Percentiles rank a stretch among this genome's conserved stretches.
These are phyloP conservation scores for Heteromyza rotundicornis DNA, from an alignment of 2,888 invertebrate genomes.

Conservation along the genomic window DNA sequence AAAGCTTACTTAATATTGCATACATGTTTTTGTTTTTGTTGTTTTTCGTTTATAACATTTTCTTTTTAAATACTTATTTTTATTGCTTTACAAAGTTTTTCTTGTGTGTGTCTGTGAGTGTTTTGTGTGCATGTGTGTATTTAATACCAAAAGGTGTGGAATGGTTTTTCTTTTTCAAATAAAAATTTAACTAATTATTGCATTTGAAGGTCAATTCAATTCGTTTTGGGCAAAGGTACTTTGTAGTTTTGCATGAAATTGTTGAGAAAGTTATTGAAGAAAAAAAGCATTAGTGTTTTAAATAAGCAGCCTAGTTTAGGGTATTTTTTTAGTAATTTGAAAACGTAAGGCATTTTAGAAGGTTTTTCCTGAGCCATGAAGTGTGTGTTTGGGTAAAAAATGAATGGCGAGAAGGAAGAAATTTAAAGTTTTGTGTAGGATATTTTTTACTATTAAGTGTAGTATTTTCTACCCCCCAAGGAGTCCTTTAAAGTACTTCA, in stretches of 20 bases:
- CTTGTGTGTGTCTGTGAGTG: neutral
- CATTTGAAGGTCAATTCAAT: neutral
- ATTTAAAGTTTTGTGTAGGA: no score
- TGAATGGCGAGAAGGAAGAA: no score
- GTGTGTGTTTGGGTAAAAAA: neutral
- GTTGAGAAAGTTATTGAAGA: no score
- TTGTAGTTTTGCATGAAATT: neutral
- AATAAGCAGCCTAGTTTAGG: no score
- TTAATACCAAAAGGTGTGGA: neutral
- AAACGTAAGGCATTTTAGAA: no score
- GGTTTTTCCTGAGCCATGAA: neutral
- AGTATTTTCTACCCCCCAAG: no score
- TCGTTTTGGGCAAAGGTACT: neutral
- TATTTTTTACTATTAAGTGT: no score
- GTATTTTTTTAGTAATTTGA: no score
- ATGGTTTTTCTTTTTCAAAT: neutral
- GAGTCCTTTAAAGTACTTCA: no score
- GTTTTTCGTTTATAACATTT: neutral
- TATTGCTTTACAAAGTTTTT: slow-evolving; percentile 4
- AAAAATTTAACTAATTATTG: no score
- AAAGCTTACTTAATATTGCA: slow-evolving; percentile 7
- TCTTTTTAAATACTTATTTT: slow-evolving; percentile 7
- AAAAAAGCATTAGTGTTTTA: no score
- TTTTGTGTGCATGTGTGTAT: neutral
- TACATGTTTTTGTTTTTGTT: neutral